Evolutionary conservation across 2,888 invertebrate genomes (phyloP), one percentile per base, ranked within the genome.

Genomic region (Chaitophorus viminalis): DNA sequence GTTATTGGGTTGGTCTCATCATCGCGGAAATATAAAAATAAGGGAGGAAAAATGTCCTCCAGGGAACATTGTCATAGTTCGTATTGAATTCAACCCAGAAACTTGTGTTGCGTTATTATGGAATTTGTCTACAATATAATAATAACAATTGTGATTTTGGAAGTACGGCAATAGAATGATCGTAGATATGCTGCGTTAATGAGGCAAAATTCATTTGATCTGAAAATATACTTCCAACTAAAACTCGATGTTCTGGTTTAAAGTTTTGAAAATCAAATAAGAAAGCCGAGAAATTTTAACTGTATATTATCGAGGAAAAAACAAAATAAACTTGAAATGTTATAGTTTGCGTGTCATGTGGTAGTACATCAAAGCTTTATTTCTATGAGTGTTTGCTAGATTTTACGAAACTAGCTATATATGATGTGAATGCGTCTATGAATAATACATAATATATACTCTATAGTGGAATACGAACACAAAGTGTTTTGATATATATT

Each of bases 341-440:
- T 70, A 70, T 39, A 25, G 70, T 39, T 81, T 29, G 68, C 65
- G 39, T 68, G 81, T 70, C 31, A 17, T 29, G 21, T 21, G 68
- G 46, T 46, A 70, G 46, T 68, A 70, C 81, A 82, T 82, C 68
- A 82, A 82, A 82, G 68, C 68, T 82, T 82, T 60, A 82, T 82
- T 70, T 82, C 33, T 14, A 29, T 31, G 70, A 82, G 81, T 82
- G 81, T 70, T 82, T 29, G 68, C 81, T 46, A 79, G 68, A 46
- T 82, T 82, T 68, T 82, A 82, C 70, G 70, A 70, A 70, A 82
- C 68, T 70, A 14, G 21, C 68, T 70, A 6, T 60, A 68, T 46
- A 81, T 81, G 81, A 81, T 46, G 81, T 82, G 68, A 79, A 82
- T 70, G 36, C 81, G n/a, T 46, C 70, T 70, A 70, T 82, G 81